These are phyloP conservation scores for Heliconius ismenius DNA, from an alignment of 2,888 invertebrate genomes.

Conservation along the genomic window DNA sequence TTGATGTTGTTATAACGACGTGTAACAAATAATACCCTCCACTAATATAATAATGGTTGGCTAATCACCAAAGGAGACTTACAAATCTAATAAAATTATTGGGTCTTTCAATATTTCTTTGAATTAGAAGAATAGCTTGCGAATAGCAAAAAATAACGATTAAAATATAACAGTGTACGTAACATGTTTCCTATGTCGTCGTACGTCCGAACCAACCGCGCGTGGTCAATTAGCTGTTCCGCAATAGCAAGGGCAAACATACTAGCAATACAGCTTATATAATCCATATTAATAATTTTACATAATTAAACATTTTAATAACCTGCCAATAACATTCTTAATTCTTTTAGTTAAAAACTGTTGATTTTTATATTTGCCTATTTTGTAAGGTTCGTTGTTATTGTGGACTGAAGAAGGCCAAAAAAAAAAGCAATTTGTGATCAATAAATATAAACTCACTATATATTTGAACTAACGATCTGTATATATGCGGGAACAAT, in stretches of 20 bases:
- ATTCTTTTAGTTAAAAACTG: neutral
- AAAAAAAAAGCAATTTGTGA: neutral
- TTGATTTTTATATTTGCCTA: neutral
- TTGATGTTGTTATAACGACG: slow-evolving; percentile 15
- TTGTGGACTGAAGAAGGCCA: neutral
- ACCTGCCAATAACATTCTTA: neutral
- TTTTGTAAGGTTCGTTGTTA: neutral
- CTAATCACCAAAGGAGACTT: slow-evolving; percentile 10
- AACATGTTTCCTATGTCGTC: slow-evolving; percentile 56
- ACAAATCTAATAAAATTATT: neutral
- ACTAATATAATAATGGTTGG: slow-evolving; percentile 8
- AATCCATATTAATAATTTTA: neutral
- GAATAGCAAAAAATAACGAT: slow-evolving; percentile 1
- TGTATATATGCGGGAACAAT: neutral
- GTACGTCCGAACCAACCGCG: slow-evolving; percentile 48
- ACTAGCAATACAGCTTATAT: slow-evolving; percentile 20
- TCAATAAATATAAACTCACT: neutral
- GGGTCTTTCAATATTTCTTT: slow-evolving; percentile 15
- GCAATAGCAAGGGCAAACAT: slow-evolving; percentile 37
- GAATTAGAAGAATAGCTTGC: slow-evolving; percentile 1
- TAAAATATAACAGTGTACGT: slow-evolving; percentile 30
- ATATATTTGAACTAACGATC: slow-evolving; percentile 11
- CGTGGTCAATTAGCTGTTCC: slow-evolving; percentile 37
- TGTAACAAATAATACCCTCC: slow-evolving; percentile 14
- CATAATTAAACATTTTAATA: neutral